Conservation (phyloP, 2,113 vertebrate genomes). For the Cervus canadensis region DNA sequence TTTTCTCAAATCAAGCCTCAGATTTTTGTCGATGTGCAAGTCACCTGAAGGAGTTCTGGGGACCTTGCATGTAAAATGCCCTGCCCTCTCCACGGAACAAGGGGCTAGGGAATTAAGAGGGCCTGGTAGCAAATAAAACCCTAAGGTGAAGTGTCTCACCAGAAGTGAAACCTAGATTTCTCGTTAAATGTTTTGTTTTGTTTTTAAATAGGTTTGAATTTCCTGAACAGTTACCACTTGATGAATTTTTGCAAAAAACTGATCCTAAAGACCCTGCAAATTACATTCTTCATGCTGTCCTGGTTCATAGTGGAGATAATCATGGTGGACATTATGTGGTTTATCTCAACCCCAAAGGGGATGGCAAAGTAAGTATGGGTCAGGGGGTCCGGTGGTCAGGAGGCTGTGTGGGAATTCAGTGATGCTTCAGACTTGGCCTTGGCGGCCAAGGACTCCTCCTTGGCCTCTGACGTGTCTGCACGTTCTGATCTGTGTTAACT, state of each 20-base stretch:
- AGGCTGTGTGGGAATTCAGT: rapidly evolving
- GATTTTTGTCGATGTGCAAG: rapidly evolving
- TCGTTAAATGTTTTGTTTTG: slow-evolving; percentile 26
- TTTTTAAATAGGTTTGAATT: slow-evolving; percentile 92
- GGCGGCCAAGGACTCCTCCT: rapidly evolving
- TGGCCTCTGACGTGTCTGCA: rapidly evolving
- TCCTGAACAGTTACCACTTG: slow-evolving; percentile 96
- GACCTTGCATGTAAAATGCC: neutral
- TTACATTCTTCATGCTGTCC: slow-evolving; percentile 97
- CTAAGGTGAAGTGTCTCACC: neutral
- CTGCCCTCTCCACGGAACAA: neutral
- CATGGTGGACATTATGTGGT: slow-evolving; percentile 99
- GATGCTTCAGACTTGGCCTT: rapidly evolving
- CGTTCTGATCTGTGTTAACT: neutral
- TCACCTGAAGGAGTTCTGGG: neutral
- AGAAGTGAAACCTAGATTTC: neutral
- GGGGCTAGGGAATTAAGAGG: neutral
- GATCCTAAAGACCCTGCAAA: slow-evolving; percentile 98
- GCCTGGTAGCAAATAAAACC: neutral
- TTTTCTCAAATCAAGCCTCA: neutral
- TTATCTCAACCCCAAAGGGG: slow-evolving; percentile 98
- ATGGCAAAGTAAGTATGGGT: slow-evolving; percentile 93
- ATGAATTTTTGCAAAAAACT: slow-evolving; percentile 98
- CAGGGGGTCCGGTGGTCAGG: rapidly evolving
- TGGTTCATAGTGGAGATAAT: slow-evolving; percentile 99